Base-by-base conservation (phyloP, 2,888 invertebrate genomes). In the Caenorhabditis sinica region DNA sequence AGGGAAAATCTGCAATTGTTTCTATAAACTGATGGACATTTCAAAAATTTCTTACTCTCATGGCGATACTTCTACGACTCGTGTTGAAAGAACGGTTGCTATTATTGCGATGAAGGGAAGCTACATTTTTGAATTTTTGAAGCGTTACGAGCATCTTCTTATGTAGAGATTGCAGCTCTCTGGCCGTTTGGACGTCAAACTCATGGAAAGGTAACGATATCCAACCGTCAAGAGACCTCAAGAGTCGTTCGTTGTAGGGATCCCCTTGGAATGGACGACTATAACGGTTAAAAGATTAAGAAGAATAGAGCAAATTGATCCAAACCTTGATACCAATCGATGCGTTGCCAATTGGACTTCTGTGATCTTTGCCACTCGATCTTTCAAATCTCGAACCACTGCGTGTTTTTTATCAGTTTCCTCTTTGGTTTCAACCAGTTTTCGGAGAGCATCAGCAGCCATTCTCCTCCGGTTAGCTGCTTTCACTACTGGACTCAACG, bases 131-230 rank as follows among this genome's bases (percentile, higher is more conserved):
- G 53, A 63, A 74, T 5, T 40, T 23, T 0, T 61, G 6, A 8
- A 74, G 36, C 9, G 65, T 53, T 0, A 4, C n/a, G 1, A 36
- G n/a, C 74, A 74, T 74, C 30, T 74, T 74, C 13, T 23, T 40
- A 9, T 43, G 33, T 17, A 74, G n/a, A 15, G 5, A 9, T 33
- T 40, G 36, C 63, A 51, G 20, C 36, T 63, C 53, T 13, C 63
- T 43, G 0, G 75, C 65, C 0, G 66, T 75, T 66, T 66, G 56
- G 40, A 43, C 23, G 43, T 76, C 66, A 25, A 76, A 76, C n/a
- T 68, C 75, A 17, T 40, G 56, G 40, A 58, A 76, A 11, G 75
- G 75, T 0, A 76, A 49, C 11, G 56, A n/a, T 8, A 60, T 30
- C 75, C 75, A 76, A 4, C 65, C 43, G 23, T 58, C 66, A 0